phyloP scores from a whole-genome alignment of 2,888 invertebrate genomes.

The Syritta pipiens region DNA sequence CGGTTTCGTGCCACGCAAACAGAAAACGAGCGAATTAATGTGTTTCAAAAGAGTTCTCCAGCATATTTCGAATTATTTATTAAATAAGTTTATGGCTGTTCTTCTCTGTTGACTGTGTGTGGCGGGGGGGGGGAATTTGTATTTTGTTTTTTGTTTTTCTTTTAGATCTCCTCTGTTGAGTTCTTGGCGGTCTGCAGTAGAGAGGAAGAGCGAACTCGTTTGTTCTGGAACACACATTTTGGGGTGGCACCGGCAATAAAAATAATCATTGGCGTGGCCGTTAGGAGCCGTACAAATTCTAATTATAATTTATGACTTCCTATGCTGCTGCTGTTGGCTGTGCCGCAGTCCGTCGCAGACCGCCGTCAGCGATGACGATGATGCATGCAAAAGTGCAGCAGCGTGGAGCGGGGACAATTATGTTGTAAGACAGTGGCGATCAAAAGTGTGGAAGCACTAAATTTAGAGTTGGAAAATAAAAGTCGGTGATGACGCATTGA shows the following conservation, averaged over 20 bases:
- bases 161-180: slow-evolving; percentile 5
- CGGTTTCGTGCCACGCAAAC: slow-evolving; percentile 19
- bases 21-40: background rate
- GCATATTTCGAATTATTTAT: slow-evolving; percentile 48
- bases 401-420: too few species aligned
- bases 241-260: slow-evolving; percentile 62
- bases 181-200: background rate
- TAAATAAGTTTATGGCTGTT: slow-evolving; percentile 41
- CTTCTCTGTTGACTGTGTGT: background rate
- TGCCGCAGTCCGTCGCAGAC: too few species aligned
- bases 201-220: slow-evolving; percentile 30
- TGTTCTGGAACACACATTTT: slow-evolving; percentile 58
- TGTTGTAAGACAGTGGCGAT: slow-evolving; percentile 14
- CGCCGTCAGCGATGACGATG: too few species aligned
- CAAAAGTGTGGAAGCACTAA: background rate
- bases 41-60: slow-evolving; percentile 33
- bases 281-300: slow-evolving; percentile 66
- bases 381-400: too few species aligned
- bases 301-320: slow-evolving; percentile 68
- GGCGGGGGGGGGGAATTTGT: too few species aligned
- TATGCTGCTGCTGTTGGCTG: slow-evolving; percentile 37
- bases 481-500: too few species aligned
- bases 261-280: slow-evolving; percentile 65
- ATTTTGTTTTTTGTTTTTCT: slow-evolving; percentile 3
- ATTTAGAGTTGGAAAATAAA: too few species aligned